These are phyloP conservation scores for Callopanchax toddi DNA, from an alignment of 2,113 vertebrate genomes.

Conservation along the genomic window DNA sequence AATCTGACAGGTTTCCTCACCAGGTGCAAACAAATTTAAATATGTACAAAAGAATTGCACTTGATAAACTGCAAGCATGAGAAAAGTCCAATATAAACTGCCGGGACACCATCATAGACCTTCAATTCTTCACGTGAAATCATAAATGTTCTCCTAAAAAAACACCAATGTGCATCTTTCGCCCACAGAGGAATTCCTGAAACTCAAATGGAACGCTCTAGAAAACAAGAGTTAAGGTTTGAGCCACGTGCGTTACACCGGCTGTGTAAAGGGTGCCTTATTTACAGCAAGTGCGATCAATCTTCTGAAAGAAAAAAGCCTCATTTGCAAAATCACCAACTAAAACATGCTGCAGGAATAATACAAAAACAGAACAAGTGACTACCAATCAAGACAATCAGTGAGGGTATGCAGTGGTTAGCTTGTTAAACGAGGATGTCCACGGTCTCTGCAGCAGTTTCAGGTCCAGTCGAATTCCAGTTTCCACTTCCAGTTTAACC, in stretches of 20 bases:
- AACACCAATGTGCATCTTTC: conserved; percentile 24
- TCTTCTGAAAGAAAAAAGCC: conserved; percentile 33
- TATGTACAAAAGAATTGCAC: conserved; percentile 75
- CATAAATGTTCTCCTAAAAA: background rate
- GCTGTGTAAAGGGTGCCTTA: conserved; percentile 53
- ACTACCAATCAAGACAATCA: conserved; percentile 26
- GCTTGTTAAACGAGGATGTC: conserved; percentile 12
- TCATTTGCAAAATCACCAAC: conserved; percentile 44
- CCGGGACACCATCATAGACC: conserved; percentile 6
- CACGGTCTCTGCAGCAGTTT: conserved; percentile 41
- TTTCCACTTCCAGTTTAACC: conserved; percentile 23
- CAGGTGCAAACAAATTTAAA: conserved; percentile 43
- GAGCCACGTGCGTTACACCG: conserved; percentile 35
- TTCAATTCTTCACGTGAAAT: conserved; percentile 2
- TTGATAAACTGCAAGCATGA: conserved; percentile 63
- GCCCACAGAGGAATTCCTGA: conserved; percentile 71
- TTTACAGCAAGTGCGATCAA: conserved; percentile 67
- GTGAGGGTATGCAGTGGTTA: conserved; percentile 18
- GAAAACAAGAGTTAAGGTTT: conserved; percentile 45
- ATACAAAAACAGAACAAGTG: conserved; percentile 41
- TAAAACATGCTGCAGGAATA: conserved; percentile 49
- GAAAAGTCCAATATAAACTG: conserved; percentile 20
- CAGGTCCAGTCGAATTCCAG: conserved; percentile 21
- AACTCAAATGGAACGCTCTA: conserved; percentile 59
- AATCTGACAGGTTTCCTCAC: conserved; percentile 8